Evolutionary conservation across 1,140 invertebrate species (phyloP).

Genomic region (Nylanderia fulva): DNA sequence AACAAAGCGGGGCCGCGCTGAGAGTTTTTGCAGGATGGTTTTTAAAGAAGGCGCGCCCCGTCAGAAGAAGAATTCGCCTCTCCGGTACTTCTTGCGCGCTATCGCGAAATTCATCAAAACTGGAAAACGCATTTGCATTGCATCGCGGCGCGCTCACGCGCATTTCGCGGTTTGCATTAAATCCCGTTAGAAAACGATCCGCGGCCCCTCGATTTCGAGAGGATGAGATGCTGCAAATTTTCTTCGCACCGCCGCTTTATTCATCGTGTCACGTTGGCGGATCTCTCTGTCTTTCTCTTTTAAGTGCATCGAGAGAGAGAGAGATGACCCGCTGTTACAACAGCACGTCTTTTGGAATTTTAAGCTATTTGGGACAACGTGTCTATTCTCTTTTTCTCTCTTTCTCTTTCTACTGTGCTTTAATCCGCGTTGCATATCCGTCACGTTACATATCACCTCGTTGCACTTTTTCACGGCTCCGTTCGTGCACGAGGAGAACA

Average conservation of each 20-base stretch:
- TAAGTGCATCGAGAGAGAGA: constrained; percentile 17
- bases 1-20: constrained; percentile 32
- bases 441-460: constrained; percentile 12
- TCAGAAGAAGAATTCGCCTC: neutral
- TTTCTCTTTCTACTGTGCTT: neutral
- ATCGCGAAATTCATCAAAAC: constrained; percentile 67
- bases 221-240: constrained; percentile 35
- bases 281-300: neutral
- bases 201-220: constrained; percentile 46
- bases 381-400: neutral
- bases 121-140: constrained; percentile 37
- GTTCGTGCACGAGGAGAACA: constrained; percentile 32
- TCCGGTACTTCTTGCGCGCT: constrained; percentile 21
- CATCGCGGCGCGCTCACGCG: constrained; percentile 31
- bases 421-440: neutral
- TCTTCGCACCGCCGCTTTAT: neutral
- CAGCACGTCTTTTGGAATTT: constrained; percentile 15
- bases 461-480: constrained; percentile 26
- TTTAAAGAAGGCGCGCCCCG: constrained; percentile 29
- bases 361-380: constrained; percentile 27
- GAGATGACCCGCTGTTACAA: neutral
- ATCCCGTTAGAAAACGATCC: constrained; percentile 68
- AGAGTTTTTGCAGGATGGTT: neutral
- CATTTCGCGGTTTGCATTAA: constrained; percentile 67
- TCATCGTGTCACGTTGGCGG: neutral